These are phyloP conservation scores for Poecilia velifera DNA, from an alignment of 2,797 vertebrate genomes.

Conservation along the genomic window DNA sequence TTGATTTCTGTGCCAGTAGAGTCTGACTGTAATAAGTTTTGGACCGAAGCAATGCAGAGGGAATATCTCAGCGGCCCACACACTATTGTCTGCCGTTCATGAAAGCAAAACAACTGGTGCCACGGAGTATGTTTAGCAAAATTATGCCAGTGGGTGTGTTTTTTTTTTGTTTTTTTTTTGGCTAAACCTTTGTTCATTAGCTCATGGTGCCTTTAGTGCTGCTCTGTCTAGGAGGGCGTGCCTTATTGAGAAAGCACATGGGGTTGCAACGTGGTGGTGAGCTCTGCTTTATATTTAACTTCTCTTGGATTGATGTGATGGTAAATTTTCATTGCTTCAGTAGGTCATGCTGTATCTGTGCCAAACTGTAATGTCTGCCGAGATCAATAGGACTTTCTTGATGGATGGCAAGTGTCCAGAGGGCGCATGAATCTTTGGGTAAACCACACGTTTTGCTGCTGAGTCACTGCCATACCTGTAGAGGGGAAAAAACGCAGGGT, in stretches of 20 bases:
- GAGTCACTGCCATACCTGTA: slow-evolving; percentile 46
- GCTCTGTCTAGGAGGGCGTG: slow-evolving; percentile 17
- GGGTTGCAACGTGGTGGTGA: slow-evolving; percentile 35
- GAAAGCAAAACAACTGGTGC: slow-evolving; percentile 74
- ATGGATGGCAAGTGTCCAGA: slow-evolving; percentile 40
- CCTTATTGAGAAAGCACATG: slow-evolving; percentile 8
- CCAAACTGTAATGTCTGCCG: slow-evolving; percentile 18
- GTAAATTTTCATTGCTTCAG: slow-evolving; percentile 7
- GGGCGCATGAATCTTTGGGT: slow-evolving; percentile 31
- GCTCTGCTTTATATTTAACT: slow-evolving; percentile 10
- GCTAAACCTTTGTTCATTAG: slow-evolving; percentile 50
- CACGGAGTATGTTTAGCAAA: slow-evolving; percentile 67
- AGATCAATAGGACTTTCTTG: slow-evolving; percentile 25
- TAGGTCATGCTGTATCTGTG: neutral
- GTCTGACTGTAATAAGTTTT: slow-evolving; percentile 73
- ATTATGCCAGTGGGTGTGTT: slow-evolving; percentile 54
- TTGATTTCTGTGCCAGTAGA: slow-evolving; percentile 70
- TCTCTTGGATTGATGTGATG: neutral
- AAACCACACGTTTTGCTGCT: slow-evolving; percentile 32
- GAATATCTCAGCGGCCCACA: slow-evolving; percentile 58
- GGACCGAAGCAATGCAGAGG: slow-evolving; percentile 47
- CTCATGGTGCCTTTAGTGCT: slow-evolving; percentile 41
- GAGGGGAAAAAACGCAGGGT: slow-evolving; percentile 33
- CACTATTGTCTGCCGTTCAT: slow-evolving; percentile 72
- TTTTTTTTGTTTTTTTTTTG: neutral